Base-by-base conservation (phyloP, 2,113 vertebrate genomes). In the Heterochromis multidens region DNA sequence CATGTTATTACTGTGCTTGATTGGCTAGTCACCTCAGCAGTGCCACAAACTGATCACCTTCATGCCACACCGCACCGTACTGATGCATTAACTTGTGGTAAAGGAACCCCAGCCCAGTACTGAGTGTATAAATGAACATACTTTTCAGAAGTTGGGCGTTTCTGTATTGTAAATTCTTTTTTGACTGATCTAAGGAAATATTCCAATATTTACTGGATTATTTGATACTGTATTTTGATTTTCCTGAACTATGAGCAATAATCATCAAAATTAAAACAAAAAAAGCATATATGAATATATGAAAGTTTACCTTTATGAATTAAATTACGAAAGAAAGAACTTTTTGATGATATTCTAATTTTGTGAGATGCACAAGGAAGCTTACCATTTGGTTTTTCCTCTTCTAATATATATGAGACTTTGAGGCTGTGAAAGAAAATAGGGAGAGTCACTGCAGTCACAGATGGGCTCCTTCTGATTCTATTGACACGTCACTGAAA, bases 381-480 rank as follows among this genome's bases (percentile, higher is more conserved):
- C 5, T 46, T 78, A 9, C 58, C 33, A 57, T 61, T 72, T 56
- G 56, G 1, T 49, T 56, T 21, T 27, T 17, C 46, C 14, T 23
- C 11, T 54, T 14, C 43, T 52, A 74, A 52, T 49, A 52, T 74
- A 27, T 31, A 74, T 6, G 6, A 49, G 40, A 72, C 67, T 37
- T 2, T 79, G 56, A 10, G 54, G 11, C 56, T 74, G 46, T 76
- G 29, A 80, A 65, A 74, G 33, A n/a, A 62, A 60, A 23, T 33
- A 17, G 4, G 6, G 3, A 16, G 60, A 11, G 21, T 79, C 17
- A 29, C 52, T 82, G 54, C 31, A 70, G 74, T 56, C 80, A 74
- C 81, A 88, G 81, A 77, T 65, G 81, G 77, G 60, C 37, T 65
- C 46, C 80, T 79, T 63, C 49, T 86, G 35, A 58, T 65, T 65